Percentiles rank a stretch among this genome's conserved stretches.
Conservation (phyloP, 2,113 vertebrate genomes). For the Castor canadensis region DNA sequence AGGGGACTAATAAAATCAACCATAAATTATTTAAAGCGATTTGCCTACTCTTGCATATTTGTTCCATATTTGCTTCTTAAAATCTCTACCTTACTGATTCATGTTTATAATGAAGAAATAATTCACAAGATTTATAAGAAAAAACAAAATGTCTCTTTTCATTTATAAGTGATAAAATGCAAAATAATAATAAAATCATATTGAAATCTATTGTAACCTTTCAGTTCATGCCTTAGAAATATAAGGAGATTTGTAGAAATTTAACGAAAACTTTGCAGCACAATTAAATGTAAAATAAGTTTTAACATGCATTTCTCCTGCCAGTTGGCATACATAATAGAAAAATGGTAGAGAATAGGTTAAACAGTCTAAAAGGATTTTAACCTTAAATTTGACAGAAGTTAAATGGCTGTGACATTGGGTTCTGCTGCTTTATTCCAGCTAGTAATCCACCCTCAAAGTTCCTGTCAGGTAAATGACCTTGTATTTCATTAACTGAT, state of each 20-base stretch:
- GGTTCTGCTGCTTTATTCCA: conserved; percentile 92
- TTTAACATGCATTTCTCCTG: conserved; percentile 82
- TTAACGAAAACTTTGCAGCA: conserved; percentile 79
- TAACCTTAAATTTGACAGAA: conserved; percentile 92
- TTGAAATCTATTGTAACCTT: conserved; percentile 18
- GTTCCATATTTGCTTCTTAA: neutral
- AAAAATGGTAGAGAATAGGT: conserved; percentile 88
- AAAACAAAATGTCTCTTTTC: neutral
- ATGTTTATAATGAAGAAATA: neutral
- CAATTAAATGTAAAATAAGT: conserved; percentile 82
- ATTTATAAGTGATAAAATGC: conserved; percentile 14
- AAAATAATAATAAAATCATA: conserved; percentile 50
- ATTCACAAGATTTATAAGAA: neutral
- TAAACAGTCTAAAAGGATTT: conserved; percentile 90
- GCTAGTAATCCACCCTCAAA: conserved; percentile 95
- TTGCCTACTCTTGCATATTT: conserved; percentile 33
- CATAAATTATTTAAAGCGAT: conserved; percentile 48
- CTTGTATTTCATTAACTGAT: conserved; percentile 99
- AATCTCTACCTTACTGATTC: conserved; percentile 37
- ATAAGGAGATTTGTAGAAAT: conserved; percentile 72
- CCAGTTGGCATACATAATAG: conserved; percentile 85
- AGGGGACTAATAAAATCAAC: neutral
- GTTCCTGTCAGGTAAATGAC: conserved; percentile 98
- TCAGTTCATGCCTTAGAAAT: conserved; percentile 62
- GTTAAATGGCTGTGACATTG: conserved; percentile 94